Base-by-base conservation (phyloP, 2,888 invertebrate genomes). In the Acleris laterana region DNA sequence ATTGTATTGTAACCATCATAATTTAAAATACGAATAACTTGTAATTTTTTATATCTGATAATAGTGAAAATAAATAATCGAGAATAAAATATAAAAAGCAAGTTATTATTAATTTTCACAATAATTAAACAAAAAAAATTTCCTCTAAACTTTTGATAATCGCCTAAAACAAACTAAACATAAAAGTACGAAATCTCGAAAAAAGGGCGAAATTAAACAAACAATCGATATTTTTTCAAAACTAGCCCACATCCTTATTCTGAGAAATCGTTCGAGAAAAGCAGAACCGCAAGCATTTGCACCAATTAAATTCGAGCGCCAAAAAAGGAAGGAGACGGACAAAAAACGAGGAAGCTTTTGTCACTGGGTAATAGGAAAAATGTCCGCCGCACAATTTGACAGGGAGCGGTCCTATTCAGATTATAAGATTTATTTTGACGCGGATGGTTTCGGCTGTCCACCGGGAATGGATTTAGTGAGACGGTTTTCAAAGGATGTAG, bases 221-320 rank as follows among this genome's bases (percentile, higher is more conserved):
- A 20, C 49, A 49, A 49, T 49, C 49, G 20, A 20, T 3, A 19
- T 20, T 20, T 20, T 20, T 19, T 57, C 25, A 6, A 46, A 20
- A 25, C 13, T n/a, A 5, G 3, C 6, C 20, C 25, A 22, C 63
- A 64, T 64, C 63, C 52, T 46, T 64, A 53, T 5, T 11, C 46
- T 38, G 22, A 63, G 63, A 68, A 63, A 63, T 38, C 63, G 59
- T 55, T 63, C 19, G 50, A 55, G 53, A 49, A 60, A 68, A 59
- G 60, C 58, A 50, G 32, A 46, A 64, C 64, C 64, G 61, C 61
- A 68, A 61, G 56, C 38, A 57, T 63, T 69, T 68, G 69, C 66
- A 63, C 69, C 71, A 71, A 71, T 71, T 71, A 71, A 69, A 69
- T 56, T 61, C 66, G 62, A 49, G 68, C 55, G 68, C 56, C 64